Conservation (phyloP, 92 coral and sea anemone species). For the Palythoa grandis region DNA sequence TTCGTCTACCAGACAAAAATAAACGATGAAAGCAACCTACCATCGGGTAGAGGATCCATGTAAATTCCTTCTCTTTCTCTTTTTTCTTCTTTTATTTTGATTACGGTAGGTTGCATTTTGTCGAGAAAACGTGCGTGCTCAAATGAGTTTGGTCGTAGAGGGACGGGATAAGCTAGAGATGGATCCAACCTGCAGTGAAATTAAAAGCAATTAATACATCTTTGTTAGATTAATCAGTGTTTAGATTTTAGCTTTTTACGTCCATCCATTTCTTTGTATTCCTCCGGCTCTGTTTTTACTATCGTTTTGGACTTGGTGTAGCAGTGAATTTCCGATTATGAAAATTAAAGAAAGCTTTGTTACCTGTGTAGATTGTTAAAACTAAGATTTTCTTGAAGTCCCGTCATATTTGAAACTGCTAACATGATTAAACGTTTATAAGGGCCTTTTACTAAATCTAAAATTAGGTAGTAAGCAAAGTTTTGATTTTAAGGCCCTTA, state of each 20-base stretch:
- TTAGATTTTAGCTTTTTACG: too few species aligned
- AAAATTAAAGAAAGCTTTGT: background rate
- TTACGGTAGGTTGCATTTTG: conserved; percentile 81
- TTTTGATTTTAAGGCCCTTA: background rate
- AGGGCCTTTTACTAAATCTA: background rate
- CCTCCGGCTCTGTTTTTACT: background rate
- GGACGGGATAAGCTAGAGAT: conserved; percentile 83
- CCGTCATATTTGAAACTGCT: background rate
- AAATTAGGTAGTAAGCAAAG: background rate
- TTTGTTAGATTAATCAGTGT: too few species aligned
- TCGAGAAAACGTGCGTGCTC: conserved; percentile 90
- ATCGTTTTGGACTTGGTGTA: background rate
- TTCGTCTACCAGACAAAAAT: background rate
- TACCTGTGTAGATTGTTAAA: background rate
- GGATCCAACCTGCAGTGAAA: conserved; percentile 50
- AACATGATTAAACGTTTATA: background rate
- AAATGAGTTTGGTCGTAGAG: conserved; percentile 80
- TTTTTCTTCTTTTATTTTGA: conserved; percentile 75
- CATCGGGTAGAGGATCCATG: conserved; percentile 69
- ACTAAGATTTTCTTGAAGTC: background rate
- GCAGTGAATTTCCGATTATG: background rate
- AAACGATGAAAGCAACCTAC: conserved; percentile 43
- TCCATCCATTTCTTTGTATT: too few species aligned
- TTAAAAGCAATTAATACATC: background rate
- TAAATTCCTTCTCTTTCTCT: conserved; percentile 57